These are phyloP conservation scores for Panthera leo DNA, from an alignment of 2,113 vertebrate genomes.

Conservation along the genomic window DNA sequence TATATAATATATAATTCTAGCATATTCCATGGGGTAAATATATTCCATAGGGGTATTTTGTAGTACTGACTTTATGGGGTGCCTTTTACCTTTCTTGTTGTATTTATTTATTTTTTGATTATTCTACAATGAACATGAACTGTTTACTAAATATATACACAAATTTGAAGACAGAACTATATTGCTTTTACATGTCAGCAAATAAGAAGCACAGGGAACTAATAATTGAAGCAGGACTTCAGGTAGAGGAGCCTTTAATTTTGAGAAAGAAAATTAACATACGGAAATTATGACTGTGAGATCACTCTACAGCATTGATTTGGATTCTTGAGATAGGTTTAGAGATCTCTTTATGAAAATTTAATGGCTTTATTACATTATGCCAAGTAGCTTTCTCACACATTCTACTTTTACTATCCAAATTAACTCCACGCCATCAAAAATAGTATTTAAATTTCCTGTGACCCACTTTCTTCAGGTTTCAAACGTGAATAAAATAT, in stretches of 20 bases:
- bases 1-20: background rate
- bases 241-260: background rate
- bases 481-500: conserved; percentile 14
- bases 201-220: background rate
- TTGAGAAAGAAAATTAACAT: background rate
- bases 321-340: background rate
- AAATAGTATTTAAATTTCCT: background rate
- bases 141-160: background rate
- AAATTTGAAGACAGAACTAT: background rate
- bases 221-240: background rate
- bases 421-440: background rate
- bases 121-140: background rate
- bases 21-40: background rate
- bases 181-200: background rate
- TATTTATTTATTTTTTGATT: background rate
- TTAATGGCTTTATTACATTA: background rate
- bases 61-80: background rate
- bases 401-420: background rate
- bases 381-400: background rate
- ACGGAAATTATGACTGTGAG: background rate
- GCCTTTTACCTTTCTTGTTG: background rate
- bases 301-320: background rate
- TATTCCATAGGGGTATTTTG: background rate
- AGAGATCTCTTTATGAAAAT: background rate
- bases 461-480: background rate